These are phyloP conservation scores for Clostera curtula DNA, from an alignment of 2,888 invertebrate species.

Conservation along the genomic window DNA sequence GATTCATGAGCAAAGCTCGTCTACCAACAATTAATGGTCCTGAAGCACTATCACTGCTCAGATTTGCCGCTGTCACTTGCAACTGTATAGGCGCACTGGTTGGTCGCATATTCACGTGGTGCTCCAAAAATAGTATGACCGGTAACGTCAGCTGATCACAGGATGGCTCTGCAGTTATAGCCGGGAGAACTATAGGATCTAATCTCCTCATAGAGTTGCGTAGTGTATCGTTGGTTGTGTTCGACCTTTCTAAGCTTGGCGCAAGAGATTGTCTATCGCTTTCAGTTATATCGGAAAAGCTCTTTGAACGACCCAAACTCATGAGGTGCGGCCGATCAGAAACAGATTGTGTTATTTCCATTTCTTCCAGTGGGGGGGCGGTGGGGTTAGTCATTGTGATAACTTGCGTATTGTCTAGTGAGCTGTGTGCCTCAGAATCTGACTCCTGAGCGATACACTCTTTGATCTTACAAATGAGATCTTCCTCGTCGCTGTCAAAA, in stretches of 20 bases:
- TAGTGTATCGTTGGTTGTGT: conserved; percentile 46
- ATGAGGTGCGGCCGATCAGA: conserved; percentile 30
- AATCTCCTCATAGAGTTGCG: conserved; percentile 63
- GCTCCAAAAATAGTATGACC: conserved; percentile 63
- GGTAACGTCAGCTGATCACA: conserved; percentile 60
- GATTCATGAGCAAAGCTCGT: conserved; percentile 58
- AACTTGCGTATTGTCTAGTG: conserved; percentile 55
- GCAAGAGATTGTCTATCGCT: conserved; percentile 37
- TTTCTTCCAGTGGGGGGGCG: conserved; percentile 32
- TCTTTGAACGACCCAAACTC: conserved; percentile 54
- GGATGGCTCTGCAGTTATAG: conserved; percentile 43
- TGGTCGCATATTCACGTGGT: conserved; percentile 61
- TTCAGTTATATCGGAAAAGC: conserved; percentile 51
- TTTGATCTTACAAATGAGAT: conserved; percentile 64
- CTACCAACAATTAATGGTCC: conserved; percentile 63
- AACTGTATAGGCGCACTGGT: conserved; percentile 66
- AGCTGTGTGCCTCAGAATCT: conserved; percentile 44
- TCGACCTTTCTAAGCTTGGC: conserved; percentile 44
- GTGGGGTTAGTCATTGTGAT: conserved; percentile 35
- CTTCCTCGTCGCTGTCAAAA: conserved; percentile 61
- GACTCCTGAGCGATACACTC: conserved; percentile 44
- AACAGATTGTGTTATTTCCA: conserved; percentile 29
- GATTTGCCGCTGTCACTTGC: conserved; percentile 62
- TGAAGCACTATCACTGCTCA: conserved; percentile 55
- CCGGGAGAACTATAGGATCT: conserved; percentile 62